Base-by-base conservation (phyloP, 2,113 vertebrate species). In the Psephotus haematonotus region DNA sequence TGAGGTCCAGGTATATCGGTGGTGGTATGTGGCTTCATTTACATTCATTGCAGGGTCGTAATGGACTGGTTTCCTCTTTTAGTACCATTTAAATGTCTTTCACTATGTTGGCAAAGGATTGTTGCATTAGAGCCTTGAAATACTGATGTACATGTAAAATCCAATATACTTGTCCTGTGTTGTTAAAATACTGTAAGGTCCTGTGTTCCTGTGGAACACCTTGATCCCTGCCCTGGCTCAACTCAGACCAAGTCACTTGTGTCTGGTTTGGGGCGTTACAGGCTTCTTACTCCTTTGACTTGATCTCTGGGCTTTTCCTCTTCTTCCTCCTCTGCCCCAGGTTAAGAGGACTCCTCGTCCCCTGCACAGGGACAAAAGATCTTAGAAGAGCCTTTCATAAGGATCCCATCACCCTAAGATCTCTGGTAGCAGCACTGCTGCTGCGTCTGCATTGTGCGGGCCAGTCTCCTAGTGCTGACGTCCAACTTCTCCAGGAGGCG, bases 401-500 rank as follows among this genome's bases (percentile, higher is more conserved):
- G 2, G 17, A 25, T 27, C 8, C 22, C 7, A 9, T 75, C 7
- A 0, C 39, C 69, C 69, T 13, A 13, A 29, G 77, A 41, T 37
- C 7, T 1, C 39, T 35, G 65, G 44, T 68, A 55, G 76, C 16
- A 27, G 39, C 0, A 1, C 60, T 44, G 64, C 79, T 65, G 80
- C 92, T 37, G 44, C 17, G 50, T 65, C 52, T 82, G 60, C 3
- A 0, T 27, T n/a, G 65, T 33, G 69, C 13, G 0, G 86, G n/a
- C 80, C 70, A 6, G 55, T 18, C 37, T 49, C 60, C 22, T 41
- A 28, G 5, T 72, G 82, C 95, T 96, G 92, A 62, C 74, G 81
- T 50, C 47, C 5, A 65, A 0, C 92, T 86, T 79, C 86, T 91
- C 43, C 44, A n/a, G 84, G 65, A 89, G 35, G 1, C 0, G 77